Evolutionary conservation across 2,888 invertebrate genomes (phyloP), one percentile per base, ranked within the genome.

Genomic region (Zaprionus lineosus): DNA sequence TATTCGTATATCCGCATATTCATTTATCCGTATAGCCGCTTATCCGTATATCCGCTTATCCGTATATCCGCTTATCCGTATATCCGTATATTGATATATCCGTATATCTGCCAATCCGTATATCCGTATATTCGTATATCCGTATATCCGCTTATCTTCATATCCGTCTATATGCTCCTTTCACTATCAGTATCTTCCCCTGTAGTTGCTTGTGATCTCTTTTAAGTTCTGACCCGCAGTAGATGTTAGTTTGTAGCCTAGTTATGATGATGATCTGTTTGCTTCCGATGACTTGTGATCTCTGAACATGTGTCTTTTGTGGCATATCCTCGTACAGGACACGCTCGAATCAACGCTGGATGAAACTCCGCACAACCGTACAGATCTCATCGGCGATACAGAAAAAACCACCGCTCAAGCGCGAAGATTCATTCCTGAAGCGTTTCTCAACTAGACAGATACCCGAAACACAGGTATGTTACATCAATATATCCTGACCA

Each of bases 301-400:
- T 36, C 56, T 72, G 60, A 69, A 69, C 60, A 14, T 66, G 21
- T 48, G 18, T 60, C n/a, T 59, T 47, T 59, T 59, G 33, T 59
- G 58, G 59, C 60, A 37, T 66, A 60, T 57, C 57, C 63, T 60
- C 73, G 63, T 82, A 84, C 86, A 96, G 96, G 93, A 95, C 95
- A 88, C 96, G 96, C 90, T 96, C 97, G 88, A 97, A 97, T 91
- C 96, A 97, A 90, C 93, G 97, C 91, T 98, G 98, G 96, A 95
- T 97, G 95, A 97, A 98, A 91, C 92, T 98, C 71, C 92, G 98
- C 76, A 97, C 97, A 50, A 98, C 98, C 40, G 97, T 97, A 83
- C 97, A 97, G 91, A 92, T 97, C 86, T 96, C 96, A 75, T 96
- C 96, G 63, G 97, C 97, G 47, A 94, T 95, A 86, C 95, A 95